Evolutionary conservation across 2,113 vertebrate genomes (phyloP), one percentile per base, ranked within the genome.

Genomic region (Oncorhynchus gorbuscha): DNA sequence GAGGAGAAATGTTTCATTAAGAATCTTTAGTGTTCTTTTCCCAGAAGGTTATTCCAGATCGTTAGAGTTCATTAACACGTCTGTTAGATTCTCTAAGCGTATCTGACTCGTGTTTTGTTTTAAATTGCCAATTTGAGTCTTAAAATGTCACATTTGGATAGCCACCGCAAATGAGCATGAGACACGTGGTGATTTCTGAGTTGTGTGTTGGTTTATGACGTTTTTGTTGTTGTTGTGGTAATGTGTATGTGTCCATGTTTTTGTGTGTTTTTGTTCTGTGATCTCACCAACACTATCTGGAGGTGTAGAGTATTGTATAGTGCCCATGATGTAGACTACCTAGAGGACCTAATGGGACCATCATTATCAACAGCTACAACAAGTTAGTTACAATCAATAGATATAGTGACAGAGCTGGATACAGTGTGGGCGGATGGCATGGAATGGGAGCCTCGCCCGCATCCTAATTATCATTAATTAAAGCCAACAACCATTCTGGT

Each of bases 391-490:
- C 82, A 84, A 82, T 78, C 77, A 83, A 75, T 81, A 71, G 69
- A 32, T 80, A 74, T 80, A 74, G 39, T 9, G 39, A 45, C 35
- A 35, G 39, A 11, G 39, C 9, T 45, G 39, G 74, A 79, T 74
- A 72, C 72, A 71, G 84, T 83, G 90, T 91, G 89, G 87, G 88
- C 85, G 89, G 87, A 76, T 45, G 39, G 39, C 24, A 76, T 45
- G 39, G 39, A 3, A 26, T 65, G 74, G 81, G 81, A 45, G 39
- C 9, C 39, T 85, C 77, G 83, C 83, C 72, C 68, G 74, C 80
- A 75, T 58, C 73, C 79, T 87, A 91, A 92, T 90, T 90, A 92
- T 79, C 82, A 82, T 84, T 87, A 88, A 89, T 88, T 88, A 84
- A 89, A 75, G 83, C 71, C 75, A 76, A 79, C 65, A 82, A 39